Evolutionary conservation across 2,888 invertebrate genomes (phyloP), one percentile per base, ranked within the genome.

Genomic region (Hydrotaea diabolus): DNA sequence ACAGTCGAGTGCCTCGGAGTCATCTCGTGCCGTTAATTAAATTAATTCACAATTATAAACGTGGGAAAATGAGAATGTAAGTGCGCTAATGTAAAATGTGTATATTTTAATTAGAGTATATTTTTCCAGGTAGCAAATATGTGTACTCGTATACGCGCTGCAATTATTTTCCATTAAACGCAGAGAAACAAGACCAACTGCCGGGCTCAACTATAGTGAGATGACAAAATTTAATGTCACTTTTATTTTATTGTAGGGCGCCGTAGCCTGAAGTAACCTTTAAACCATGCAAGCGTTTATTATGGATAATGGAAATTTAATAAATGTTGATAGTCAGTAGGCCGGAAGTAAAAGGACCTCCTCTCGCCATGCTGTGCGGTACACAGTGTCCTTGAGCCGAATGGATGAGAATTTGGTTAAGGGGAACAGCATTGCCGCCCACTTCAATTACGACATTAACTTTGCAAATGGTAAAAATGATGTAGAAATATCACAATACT

Each of bases 21-120:
- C 62, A 17, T 69, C 81, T 79, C 46, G 13, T 69, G 23, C 46
- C 66, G 77, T 75, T 85, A 80, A 80, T 79, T 77, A 74, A 85
- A 80, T 85, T 82, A 80, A 79, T 79, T 82, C 74, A 74, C 71
- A 85, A 85, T 85, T 85, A 85, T 76, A 74, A 85, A 79, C 36
- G 85, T 80, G 79, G 73, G 39, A 62, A 85, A 85, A 85, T 69
- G 76, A 69, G 73, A 79, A 82, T 82, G 82, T 82, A 82, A 79
- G 82, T 62, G 74, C 82, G 62, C 82, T 82, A 85, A 85, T 82
- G 85, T 74, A 74, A 80, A 85, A 77, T 79, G 43, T 69, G 79
- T 82, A 72, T 26, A 79, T 85, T 82, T 82, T 85, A 81, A 81
- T 84, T 78, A 81, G 72, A 55, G 19, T 31, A 3, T 76, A 49